Conservation (phyloP, 2,888 invertebrate species). For the Lymantria dispar region DNA sequence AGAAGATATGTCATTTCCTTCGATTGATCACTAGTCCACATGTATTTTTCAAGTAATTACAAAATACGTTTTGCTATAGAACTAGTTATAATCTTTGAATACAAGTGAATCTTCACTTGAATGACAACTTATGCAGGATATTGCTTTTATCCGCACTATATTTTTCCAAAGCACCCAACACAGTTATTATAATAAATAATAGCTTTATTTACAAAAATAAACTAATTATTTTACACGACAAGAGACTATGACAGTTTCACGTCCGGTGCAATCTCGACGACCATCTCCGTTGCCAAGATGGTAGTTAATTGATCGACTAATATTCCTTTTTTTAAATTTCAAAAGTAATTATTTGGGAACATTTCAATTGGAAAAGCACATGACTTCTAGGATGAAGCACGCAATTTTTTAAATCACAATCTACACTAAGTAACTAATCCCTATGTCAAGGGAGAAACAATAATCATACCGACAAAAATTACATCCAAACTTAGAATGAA, state of each 20-base stretch:
- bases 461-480: no score
- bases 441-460: no score
- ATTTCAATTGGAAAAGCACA: no score
- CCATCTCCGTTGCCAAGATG: no score
- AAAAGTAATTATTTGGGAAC: no score
- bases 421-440: no score
- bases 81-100: conserved; percentile 2
- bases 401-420: no score
- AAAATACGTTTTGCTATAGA: conserved; percentile 1
- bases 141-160: conserved; percentile 1
- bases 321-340: no score
- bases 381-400: no score
- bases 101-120: conserved; percentile 1
- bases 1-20: not conserved
- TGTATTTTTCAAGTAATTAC: conserved; percentile 1
- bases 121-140: conserved; percentile 7
- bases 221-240: not conserved
- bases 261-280: not conserved
- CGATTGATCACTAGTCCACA: not conserved
- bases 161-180: conserved; percentile 1
- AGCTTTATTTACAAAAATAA: not conserved
- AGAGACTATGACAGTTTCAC: not conserved
- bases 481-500: no score
- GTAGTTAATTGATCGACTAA: no score
- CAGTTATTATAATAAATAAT: conserved; percentile 6